Base-by-base conservation (phyloP, 2,113 vertebrate species). In the Mustela nigripes region DNA sequence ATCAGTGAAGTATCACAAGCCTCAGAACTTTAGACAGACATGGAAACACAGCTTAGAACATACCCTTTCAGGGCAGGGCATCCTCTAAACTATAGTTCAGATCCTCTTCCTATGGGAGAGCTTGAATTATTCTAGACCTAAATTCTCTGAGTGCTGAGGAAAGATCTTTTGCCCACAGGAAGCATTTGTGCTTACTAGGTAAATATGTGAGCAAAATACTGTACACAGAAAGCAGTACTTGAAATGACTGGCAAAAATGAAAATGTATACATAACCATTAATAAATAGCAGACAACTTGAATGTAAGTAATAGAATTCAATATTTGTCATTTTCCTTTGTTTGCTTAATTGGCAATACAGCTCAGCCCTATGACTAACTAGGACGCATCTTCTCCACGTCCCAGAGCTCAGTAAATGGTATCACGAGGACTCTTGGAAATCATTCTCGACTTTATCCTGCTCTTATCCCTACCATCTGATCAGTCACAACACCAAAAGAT, bases 401-500 rank as follows among this genome's bases (percentile, higher is more conserved):
- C 50, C 67, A 91, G 81, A 60, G 81, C 56, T 83, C 80, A 67
- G 39, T 79, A 42, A 62, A 56, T n/a, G 21, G 24, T 42, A 83
- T 28, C 42, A 56, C 9, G 18, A 69, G 50, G 22, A 84, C 15
- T 89, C 62, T 48, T 33, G 19, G 16, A 31, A 82, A 21, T 45
- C 62, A 50, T 88, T 26, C 89, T 87, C 79, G 31, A 69, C 19
- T 50, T 45, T 67, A 19, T 21, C 60, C 36, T 31, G 4, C 31
- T 76, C 16, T 94, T 2, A 33, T 14, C 39, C 39, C 14, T 91
- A 58, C 42, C n/a, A 73, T 16, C 88, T 19, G 15, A 83, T 84
- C 36, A 83, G 31, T 93, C 36, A 95, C 39, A 78, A 67, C 50
- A 89, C 5, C 50, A 69, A 76, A 58, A 71, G 79, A 85, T 96